phyloP scores from a whole-genome alignment of 2,797 vertebrate genomes.

The Ctenopoma multispine region DNA sequence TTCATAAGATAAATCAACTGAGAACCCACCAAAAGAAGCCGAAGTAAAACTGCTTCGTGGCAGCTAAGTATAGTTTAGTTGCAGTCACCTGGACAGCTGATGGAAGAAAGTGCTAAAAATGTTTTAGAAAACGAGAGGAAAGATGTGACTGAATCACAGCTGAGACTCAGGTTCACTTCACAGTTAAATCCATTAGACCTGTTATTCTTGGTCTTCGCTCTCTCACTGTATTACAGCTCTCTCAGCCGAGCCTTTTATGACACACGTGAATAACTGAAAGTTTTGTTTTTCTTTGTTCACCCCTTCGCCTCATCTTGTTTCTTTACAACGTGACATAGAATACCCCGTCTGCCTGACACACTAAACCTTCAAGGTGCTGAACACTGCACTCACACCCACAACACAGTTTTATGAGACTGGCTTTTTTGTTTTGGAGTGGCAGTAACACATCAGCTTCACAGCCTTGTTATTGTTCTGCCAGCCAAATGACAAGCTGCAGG shows the following conservation, averaged over 20 bases:
- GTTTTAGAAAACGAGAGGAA: not conserved
- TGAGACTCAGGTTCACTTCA: conserved; percentile 1
- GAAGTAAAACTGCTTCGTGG: conserved; percentile 2
- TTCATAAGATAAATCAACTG: not conserved
- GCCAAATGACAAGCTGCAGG: conserved; percentile 1
- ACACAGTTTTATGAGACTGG: conserved; percentile 28
- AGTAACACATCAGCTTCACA: conserved; percentile 31
- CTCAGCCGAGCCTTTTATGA: conserved; percentile 17
- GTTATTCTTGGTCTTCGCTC: conserved; percentile 26
- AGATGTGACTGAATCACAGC: conserved; percentile 13
- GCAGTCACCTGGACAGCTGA: conserved; percentile 12
- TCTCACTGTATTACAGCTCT: conserved; percentile 5
- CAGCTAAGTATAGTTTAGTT: not conserved
- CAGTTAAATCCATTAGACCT: conserved; percentile 25
- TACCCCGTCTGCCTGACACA: conserved; percentile 16
- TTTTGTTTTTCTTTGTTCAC: conserved; percentile 26
- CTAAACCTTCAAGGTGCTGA: conserved; percentile 36
- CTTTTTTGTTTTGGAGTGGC: conserved; percentile 48
- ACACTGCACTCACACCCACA: conserved; percentile 17
- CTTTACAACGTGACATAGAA: conserved; percentile 37
- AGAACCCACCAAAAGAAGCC: too few species aligned
- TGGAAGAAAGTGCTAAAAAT: conserved; percentile 18
- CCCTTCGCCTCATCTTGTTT: conserved; percentile 15
- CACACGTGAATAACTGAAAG: conserved; percentile 32
- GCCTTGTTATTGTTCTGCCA: conserved; percentile 34